These are phyloP conservation scores for Gymnoscopelus microlampas DNA, from an alignment of 2,797 vertebrate species.

Conservation along the genomic window DNA sequence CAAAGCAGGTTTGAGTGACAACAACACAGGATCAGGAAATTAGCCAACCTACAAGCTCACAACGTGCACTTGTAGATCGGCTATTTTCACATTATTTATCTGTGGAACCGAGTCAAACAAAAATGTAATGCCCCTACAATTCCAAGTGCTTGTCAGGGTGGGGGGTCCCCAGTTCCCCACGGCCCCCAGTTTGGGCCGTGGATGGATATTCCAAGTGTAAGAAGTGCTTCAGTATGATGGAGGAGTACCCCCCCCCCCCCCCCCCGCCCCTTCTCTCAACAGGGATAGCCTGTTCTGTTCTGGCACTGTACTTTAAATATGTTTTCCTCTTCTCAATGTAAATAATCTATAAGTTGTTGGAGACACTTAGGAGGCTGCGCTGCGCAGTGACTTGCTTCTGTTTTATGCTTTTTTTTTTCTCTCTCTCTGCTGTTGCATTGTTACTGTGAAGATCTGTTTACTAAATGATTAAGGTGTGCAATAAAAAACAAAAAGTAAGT, in stretches of 20 bases:
- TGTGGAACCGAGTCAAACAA: too few relatives aligned
- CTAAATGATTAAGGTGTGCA: constrained; percentile 82
- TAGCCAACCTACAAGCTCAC: too few relatives aligned
- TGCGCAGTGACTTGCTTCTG: constrained; percentile 71
- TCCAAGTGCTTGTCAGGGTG: too few relatives aligned
- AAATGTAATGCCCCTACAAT: too few relatives aligned
- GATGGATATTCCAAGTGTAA: constrained; percentile 28
- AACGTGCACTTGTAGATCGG: too few relatives aligned
- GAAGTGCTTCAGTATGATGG: constrained; percentile 18
- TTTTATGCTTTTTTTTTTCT: constrained; percentile 59
- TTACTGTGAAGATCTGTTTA: constrained; percentile 85
- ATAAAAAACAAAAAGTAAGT: constrained; percentile 70
- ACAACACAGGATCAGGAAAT: too few relatives aligned
- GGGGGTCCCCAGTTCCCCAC: neutral
- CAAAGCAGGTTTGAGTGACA: too few relatives aligned
- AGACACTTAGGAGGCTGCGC: constrained; percentile 65
- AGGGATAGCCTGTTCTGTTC: constrained; percentile 21
- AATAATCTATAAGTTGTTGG: constrained; percentile 74
- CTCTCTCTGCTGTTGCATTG: constrained; percentile 73
- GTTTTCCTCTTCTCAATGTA: constrained; percentile 69
- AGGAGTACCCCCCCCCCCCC: constrained; percentile 15
- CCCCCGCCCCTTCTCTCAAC: constrained; percentile 25
- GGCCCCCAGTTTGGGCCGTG: too few relatives aligned
- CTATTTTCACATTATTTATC: too few relatives aligned
- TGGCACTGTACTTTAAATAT: constrained; percentile 45